A percentile compares a stretch with the other conserved stretches of the same genome.
Evolutionary conservation across 2,888 invertebrate genomes (phyloP).

Genomic region (Lottia gigantea): DNA sequence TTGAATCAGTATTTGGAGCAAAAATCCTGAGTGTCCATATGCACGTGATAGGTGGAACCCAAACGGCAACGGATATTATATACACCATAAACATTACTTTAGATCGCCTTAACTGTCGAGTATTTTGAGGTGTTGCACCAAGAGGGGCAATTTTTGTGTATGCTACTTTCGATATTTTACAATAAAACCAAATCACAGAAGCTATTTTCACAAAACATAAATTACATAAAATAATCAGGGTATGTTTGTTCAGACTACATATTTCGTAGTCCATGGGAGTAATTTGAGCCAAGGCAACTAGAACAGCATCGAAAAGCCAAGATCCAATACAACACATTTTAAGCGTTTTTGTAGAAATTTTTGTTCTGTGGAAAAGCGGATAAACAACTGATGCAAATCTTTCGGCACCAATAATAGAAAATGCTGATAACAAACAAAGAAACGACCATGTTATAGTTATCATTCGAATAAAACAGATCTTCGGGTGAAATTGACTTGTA

Average conservation of each 20-base stretch:
- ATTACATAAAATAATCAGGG: neutral
- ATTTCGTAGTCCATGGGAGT: neutral
- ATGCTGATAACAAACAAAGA: no score
- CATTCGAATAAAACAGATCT: no score
- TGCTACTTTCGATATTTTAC: neutral
- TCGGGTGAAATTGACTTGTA: no score
- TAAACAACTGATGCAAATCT: neutral
- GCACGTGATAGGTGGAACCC: no score
- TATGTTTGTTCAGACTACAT: neutral
- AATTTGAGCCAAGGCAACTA: neutral
- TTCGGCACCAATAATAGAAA: neutral
- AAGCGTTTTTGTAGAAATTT: no score
- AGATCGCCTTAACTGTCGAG: no score
- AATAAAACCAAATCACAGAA: neutral
- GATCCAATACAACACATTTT: no score
- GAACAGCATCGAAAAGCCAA: neutral
- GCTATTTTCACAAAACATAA: neutral
- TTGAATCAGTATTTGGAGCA: no score
- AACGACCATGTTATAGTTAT: no score
- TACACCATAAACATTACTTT: no score
- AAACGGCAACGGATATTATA: no score
- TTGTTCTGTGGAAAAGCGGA: neutral
- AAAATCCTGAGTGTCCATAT: no score
- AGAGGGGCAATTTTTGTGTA: neutral
- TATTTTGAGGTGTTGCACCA: neutral